These are phyloP conservation scores for Cirrhinus molitorella DNA, from an alignment of 2,797 vertebrate genomes.

Conservation along the genomic window DNA sequence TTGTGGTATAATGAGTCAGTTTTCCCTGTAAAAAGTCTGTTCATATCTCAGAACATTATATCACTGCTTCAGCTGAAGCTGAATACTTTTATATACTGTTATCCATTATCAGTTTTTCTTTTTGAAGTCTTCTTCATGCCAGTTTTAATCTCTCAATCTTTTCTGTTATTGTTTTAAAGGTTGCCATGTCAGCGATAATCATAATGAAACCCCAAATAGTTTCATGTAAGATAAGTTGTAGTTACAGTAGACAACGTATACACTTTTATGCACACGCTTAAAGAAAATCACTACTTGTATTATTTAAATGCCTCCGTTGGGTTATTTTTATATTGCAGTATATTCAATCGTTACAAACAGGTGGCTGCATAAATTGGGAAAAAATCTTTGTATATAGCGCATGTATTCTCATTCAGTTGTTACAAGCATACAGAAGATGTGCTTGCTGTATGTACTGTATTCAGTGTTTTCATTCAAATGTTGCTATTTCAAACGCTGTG, in stretches of 20 bases:
- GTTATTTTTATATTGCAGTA: not conserved
- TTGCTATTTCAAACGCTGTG: conserved; percentile 7
- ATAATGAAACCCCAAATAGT: not conserved
- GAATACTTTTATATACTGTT: not conserved
- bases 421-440: not conserved
- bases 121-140: not conserved
- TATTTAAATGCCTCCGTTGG: not conserved
- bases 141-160: not conserved
- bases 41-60: not conserved
- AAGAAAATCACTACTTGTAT: not conserved
- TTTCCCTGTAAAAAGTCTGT: not conserved
- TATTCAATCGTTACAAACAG: not conserved
- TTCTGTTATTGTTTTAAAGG: not conserved
- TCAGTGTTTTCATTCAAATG: not conserved
- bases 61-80: not conserved
- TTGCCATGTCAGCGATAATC: not conserved
- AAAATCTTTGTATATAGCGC: not conserved
- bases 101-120: not conserved
- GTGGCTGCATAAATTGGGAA: not conserved
- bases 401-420: not conserved
- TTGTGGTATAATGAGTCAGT: not conserved
- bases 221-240: not conserved
- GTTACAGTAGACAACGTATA: not conserved
- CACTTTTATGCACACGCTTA: not conserved
- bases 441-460: not conserved